Base-by-base conservation (phyloP, 1,140 invertebrate genomes). In the Octopus sinensis region DNA sequence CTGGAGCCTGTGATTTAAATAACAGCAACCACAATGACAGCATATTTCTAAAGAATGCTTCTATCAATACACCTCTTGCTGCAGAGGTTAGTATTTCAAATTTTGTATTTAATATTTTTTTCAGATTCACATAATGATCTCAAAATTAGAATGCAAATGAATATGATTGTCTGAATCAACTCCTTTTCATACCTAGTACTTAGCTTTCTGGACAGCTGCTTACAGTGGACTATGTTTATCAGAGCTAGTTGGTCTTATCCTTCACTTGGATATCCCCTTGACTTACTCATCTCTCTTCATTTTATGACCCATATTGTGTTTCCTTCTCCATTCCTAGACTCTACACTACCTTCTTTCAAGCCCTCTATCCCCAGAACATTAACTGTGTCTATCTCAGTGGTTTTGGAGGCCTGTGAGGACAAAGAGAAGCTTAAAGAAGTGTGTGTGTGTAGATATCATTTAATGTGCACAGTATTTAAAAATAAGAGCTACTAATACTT, bases 31-130 rank as follows among this genome's bases (percentile, higher is more conserved):
- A 43, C 30, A 43, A 77, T 53, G 76, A 77, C 12, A 53, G 43
- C 43, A 77, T 77, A 52, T 51, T 23, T 68, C 54, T 82, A 30
- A 82, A 79, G 56, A 62, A 82, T 71, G 78, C 68, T 13, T 56
- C 13, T 13, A 78, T 62, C 52, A 79, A 82, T 23, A 79, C 78
- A 54, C 54, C 77, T 4, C 30, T 82, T 7, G 79, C 77, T 79
- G 78, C 77, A 73, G 81, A 82, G 77, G 81, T 82, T 54, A 78
- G 56, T 79, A 10, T 13, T 62, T 30, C 4, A n/a, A n/a, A 7
- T 13, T 7, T 52, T 52, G 12, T 52, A 12, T n/a, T 52, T n/a
- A 12, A 9, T 54, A 7, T 79, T 62, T 62, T 62, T 62, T 62
- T 4, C 9, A 12, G 9, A 62, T 62, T 17, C 1, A 12, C 56